Conservation (phyloP, 53 echinoderm and acorn worm species). For the Echinometra lucunter region DNA sequence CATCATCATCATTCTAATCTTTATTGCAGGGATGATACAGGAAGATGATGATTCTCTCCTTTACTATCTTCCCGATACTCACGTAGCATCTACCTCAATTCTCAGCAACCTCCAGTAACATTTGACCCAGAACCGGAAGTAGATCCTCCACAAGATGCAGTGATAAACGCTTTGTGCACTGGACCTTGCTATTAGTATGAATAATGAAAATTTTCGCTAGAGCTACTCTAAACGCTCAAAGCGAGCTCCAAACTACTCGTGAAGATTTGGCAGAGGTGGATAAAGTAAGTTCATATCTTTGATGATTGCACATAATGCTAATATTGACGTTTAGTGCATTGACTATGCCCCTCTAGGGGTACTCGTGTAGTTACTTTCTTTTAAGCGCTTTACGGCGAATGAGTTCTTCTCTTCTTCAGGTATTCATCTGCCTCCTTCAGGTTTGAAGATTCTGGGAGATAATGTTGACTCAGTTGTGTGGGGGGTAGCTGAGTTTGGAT, state of each 20-base stretch:
- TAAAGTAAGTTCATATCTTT: background rate
- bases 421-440: too few species aligned
- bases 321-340: too few species aligned
- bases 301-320: too few species aligned
- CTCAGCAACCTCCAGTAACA: background rate
- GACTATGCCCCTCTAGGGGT: too few species aligned
- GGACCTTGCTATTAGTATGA: background rate
- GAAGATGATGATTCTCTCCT: constrained; percentile 14
- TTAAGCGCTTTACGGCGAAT: too few species aligned
- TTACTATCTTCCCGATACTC: constrained; percentile 47
- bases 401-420: too few species aligned
- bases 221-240: constrained; percentile 21
- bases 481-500: too few species aligned
- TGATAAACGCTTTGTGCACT: constrained; percentile 1
- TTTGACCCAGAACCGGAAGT: constrained; percentile 54
- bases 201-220: constrained; percentile 6
- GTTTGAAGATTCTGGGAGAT: too few species aligned
- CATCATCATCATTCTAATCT: background rate
- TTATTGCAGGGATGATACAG: background rate
- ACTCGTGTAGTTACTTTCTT: too few species aligned
- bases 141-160: background rate
- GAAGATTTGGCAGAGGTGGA: constrained; percentile 23
- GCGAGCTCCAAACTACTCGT: constrained; percentile 2
- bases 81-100: background rate
- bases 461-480: too few species aligned